Conservation (phyloP, 2,113 vertebrate genomes). For the Lutjanus erythropterus region DNA sequence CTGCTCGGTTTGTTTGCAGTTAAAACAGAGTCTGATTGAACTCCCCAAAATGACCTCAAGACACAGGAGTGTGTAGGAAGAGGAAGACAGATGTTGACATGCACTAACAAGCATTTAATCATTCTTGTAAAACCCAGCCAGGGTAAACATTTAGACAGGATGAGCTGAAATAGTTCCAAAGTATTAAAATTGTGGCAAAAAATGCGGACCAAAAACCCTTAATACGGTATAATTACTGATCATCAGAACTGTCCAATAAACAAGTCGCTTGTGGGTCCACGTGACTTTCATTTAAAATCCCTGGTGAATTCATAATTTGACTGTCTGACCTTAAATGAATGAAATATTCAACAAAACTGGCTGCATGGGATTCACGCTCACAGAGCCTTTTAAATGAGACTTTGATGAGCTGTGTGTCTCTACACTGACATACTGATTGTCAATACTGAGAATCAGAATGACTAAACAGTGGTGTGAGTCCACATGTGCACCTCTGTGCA, state of each 20-base stretch:
- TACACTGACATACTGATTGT: conserved; percentile 29
- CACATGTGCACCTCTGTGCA: neutral
- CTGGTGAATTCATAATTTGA: neutral
- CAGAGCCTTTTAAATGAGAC: conserved; percentile 27
- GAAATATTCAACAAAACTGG: conserved; percentile 4
- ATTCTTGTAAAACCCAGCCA: neutral
- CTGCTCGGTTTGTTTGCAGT: neutral
- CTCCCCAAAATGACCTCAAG: neutral
- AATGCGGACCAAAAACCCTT: neutral
- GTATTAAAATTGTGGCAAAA: neutral
- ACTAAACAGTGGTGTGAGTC: conserved; percentile 8
- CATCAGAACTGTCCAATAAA: conserved; percentile 7
- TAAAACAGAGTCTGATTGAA: neutral
- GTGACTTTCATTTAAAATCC: neutral
- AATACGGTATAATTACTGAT: neutral
- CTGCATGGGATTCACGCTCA: conserved; percentile 25
- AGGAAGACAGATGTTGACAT: neutral
- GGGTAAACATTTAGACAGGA: conserved; percentile 8
- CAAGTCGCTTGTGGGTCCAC: neutral
- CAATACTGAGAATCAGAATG: conserved; percentile 16
- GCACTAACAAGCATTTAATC: neutral
- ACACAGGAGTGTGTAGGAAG: neutral
- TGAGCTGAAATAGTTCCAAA: neutral
- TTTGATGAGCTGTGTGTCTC: conserved; percentile 34
- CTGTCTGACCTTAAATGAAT: conserved; percentile 4